Evolutionary conservation across 1,140 invertebrate species (phyloP), one percentile per base, ranked within the genome.

Genomic region (Drosophila lini): DNA sequence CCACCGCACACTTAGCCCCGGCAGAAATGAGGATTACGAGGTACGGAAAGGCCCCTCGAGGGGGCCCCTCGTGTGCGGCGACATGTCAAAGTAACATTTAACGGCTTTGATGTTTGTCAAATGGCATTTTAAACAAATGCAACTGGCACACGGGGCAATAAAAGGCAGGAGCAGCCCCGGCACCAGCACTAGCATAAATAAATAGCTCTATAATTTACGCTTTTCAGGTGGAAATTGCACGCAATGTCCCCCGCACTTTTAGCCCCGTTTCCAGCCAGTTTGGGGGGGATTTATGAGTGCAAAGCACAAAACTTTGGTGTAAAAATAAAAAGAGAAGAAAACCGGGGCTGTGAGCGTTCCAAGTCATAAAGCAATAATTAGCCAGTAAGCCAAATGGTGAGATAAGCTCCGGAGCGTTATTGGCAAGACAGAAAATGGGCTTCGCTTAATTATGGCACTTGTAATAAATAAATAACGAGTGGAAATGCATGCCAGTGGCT

Each of bases 221-320:
- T 55, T 85, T 81, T 81, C 59, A 78, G 61, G 58, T 81, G 78
- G 50, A 69, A 81, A 81, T 67, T 80, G 64, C 74, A 74, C 64
- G 80, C 64, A 82, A 75, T 48, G 60, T 48, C 34, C 32, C 50
- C 31, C 47, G 13, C 28, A 13, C 25, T 34, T 40, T 22, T 11
- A 22, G 22, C 2, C 13, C 28, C 7, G 47, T 55, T 44, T 47
- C 16, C 5, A 19, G 9, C 41, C 25, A 45, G 41, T 70, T 73
- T 71, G 67, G 52, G 42, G 5, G 53, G 65, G 69, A 61, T 60
- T 70, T 56, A 57, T 19, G 38, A 45, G 63, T 41, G 25, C 38
- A 55, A 25, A 3, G n/a, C 48, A 50, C 48, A 50, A 50, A 28
- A 32, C 48, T 50, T 50, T 50, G 48, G 48, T 50, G 48, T 16